Percentiles rank a stretch among this genome's conserved stretches.
phyloP scores from a whole-genome alignment of 2,888 invertebrate species.

The Epistrophe eligans region DNA sequence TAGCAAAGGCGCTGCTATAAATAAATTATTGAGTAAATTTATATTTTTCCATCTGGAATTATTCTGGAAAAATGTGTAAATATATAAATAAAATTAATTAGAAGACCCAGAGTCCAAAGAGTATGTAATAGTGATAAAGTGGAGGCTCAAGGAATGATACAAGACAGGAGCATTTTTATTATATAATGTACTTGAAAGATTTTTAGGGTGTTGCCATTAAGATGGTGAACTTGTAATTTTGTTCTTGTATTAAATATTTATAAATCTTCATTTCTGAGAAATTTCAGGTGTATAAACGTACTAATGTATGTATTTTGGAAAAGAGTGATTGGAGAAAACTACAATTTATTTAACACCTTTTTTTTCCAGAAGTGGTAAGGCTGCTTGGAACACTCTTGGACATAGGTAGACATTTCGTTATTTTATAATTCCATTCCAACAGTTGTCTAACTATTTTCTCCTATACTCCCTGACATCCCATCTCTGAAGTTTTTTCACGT shows the following conservation, averaged over 20 bases:
- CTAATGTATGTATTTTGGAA: no score
- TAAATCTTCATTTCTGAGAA: background rate
- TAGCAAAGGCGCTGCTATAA: conserved; percentile 52
- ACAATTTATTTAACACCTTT: no score
- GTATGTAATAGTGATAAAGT: background rate
- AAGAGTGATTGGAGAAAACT: no score
- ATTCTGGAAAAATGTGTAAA: background rate
- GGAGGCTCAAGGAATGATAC: background rate
- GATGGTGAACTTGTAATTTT: background rate
- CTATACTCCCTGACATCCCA: no score
- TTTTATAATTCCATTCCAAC: no score
- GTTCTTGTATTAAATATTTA: background rate
- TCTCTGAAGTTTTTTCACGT: no score
- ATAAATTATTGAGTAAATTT: conserved; percentile 25
- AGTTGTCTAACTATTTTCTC: no score
- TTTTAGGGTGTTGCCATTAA: background rate
- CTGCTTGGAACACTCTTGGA: no score
- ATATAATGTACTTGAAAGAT: background rate
- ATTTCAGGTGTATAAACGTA: background rate
- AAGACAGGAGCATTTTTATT: background rate
- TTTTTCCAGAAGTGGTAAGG: no score
- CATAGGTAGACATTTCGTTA: no score
- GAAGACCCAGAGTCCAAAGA: background rate
- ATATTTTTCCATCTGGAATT: conserved; percentile 1
- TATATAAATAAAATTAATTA: conserved; percentile 25